phyloP scores from a whole-genome alignment of 2,888 invertebrate species.

The Metopia argyrocephala region DNA sequence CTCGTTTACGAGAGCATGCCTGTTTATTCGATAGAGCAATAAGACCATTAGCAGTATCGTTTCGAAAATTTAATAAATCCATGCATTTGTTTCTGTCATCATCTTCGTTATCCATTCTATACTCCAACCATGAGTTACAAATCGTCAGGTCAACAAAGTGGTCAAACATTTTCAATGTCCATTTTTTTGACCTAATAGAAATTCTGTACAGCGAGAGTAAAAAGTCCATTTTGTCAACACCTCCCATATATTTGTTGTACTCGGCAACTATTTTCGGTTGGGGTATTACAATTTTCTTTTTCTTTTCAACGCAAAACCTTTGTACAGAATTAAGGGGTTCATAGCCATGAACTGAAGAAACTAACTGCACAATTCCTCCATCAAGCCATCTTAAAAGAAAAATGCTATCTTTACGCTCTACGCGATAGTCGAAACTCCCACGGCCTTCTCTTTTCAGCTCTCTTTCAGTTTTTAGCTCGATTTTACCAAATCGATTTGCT shows the following conservation, averaged over 20 bases:
- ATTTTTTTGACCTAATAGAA: too few relatives aligned
- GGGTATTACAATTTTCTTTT: not conserved
- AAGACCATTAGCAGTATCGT: too few relatives aligned
- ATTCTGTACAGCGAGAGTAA: conserved; percentile 2
- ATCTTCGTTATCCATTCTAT: too few relatives aligned
- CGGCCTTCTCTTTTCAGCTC: conserved; percentile 6
- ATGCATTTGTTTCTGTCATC: too few relatives aligned
- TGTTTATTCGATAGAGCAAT: too few relatives aligned
- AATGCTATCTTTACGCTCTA: conserved; percentile 11
- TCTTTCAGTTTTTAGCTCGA: not conserved
- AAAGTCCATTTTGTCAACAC: conserved; percentile 31
- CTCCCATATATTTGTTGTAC: conserved; percentile 19
- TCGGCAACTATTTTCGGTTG: not conserved
- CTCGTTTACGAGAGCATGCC: too few relatives aligned
- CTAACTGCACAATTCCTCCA: conserved; percentile 12
- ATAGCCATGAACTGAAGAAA: conserved; percentile 4
- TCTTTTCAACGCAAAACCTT: conserved; percentile 13
- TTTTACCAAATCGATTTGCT: not conserved
- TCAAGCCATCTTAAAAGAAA: conserved; percentile 29
- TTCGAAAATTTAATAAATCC: too few relatives aligned
- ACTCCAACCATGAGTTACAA: too few relatives aligned
- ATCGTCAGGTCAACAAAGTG: too few relatives aligned
- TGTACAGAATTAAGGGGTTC: not conserved
- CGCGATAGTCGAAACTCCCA: conserved; percentile 6
- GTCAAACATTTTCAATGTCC: too few relatives aligned